These are phyloP conservation scores for Palaemon carinicauda DNA, from an alignment of 1,140 invertebrate species.

Conservation along the genomic window DNA sequence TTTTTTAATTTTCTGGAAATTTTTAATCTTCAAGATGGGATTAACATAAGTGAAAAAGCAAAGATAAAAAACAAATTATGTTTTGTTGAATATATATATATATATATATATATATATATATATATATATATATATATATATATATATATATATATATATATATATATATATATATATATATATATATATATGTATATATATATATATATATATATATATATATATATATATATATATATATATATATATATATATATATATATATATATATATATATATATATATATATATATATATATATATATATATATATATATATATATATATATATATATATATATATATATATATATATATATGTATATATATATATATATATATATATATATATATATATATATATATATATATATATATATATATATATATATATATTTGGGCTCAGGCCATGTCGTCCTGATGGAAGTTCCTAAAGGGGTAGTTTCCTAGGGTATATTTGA, in stretches of 20 bases:
- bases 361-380: constrained; percentile 11
- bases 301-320: neutral
- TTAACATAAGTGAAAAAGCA: too few species aligned
- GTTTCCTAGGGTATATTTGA: too few species aligned
- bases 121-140: neutral
- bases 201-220: constrained; percentile 9
- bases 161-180: neutral
- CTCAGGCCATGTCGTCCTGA: too few species aligned
- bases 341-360: neutral
- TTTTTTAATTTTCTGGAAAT: too few species aligned
- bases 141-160: neutral
- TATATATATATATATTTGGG: neutral
- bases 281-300: neutral
- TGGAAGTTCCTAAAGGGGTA: too few species aligned
- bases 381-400: constrained; percentile 4
- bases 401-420: neutral
- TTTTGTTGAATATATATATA: neutral
- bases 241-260: neutral
- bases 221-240: constrained; percentile 3
- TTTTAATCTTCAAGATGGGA: too few species aligned
- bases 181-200: neutral
- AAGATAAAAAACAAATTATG: too few species aligned
- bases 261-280: constrained; percentile 1
- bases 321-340: neutral
- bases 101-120: neutral